phyloP scores from a whole-genome alignment of 2,888 invertebrate genomes.

The Apodemia zela region DNA sequence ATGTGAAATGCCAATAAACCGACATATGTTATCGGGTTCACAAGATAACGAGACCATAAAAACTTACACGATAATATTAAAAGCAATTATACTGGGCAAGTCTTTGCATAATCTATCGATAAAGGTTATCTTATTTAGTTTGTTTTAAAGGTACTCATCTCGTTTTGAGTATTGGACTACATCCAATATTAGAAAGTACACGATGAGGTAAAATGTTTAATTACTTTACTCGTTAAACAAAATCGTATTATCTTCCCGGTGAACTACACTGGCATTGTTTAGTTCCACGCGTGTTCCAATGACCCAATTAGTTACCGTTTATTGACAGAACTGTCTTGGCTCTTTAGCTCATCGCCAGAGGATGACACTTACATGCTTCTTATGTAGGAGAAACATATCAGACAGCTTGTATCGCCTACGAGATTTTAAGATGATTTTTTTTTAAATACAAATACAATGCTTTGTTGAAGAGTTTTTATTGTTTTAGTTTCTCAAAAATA shows the following conservation, averaged over 20 bases:
- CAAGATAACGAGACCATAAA: constrained; percentile 6
- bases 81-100: background rate
- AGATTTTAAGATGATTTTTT: background rate
- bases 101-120: background rate
- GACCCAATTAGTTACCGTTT: constrained; percentile 70
- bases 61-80: background rate
- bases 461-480: background rate
- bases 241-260: constrained; percentile 39
- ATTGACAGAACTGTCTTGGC: constrained; percentile 76
- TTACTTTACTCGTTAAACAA: constrained; percentile 24
- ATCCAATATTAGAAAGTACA: background rate
- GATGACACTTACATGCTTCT: constrained; percentile 29
- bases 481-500: background rate
- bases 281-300: constrained; percentile 63
- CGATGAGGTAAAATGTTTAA: constrained; percentile 5
- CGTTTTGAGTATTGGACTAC: too few species aligned
- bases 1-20: constrained; percentile 6
- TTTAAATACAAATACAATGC: background rate
- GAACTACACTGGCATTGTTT: constrained; percentile 55
- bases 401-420: constrained; percentile 2
- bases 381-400: constrained; percentile 12
- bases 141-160: background rate
- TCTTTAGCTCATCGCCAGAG: constrained; percentile 55
- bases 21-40: constrained; percentile 15
- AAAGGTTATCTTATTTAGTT: background rate